phyloP scores from a whole-genome alignment of 2,113 vertebrate genomes.

The Ctenodactylus gundi region DNA sequence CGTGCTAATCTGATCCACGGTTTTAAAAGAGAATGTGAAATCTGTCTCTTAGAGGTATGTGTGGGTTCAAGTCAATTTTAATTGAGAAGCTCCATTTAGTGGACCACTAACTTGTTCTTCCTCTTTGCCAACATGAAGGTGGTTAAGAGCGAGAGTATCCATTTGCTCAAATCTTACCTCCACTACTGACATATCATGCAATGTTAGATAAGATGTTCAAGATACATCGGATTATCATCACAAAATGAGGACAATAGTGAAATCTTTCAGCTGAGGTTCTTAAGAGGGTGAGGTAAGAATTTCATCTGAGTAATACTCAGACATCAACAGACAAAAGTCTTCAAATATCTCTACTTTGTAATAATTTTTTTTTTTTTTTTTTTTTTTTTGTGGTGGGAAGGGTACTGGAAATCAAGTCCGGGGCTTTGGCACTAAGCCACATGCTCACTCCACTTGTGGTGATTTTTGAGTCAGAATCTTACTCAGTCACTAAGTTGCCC shows the following conservation, averaged over 20 bases:
- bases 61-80: not conserved
- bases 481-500: too few species aligned
- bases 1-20: not conserved
- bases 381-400: too few species aligned
- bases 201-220: not conserved
- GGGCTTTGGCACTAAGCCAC: too few species aligned
- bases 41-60: not conserved
- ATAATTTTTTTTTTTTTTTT: too few species aligned
- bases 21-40: not conserved
- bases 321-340: not conserved
- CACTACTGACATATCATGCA: not conserved
- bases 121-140: not conserved
- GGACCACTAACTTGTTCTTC: not conserved
- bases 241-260: not conserved
- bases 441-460: too few species aligned
- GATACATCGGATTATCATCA: not conserved
- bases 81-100: not conserved
- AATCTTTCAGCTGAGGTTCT: not conserved
- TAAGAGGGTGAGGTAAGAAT: constrained; percentile 5
- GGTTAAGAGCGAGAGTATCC: not conserved
- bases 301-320: not conserved
- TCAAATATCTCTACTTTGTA: not conserved
- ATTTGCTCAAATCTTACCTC: not conserved
- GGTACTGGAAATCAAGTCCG: too few species aligned
- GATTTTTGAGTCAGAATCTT: too few species aligned